Conservation (phyloP, 2,888 invertebrate genomes). For the Sphecodes monilicornis region DNA sequence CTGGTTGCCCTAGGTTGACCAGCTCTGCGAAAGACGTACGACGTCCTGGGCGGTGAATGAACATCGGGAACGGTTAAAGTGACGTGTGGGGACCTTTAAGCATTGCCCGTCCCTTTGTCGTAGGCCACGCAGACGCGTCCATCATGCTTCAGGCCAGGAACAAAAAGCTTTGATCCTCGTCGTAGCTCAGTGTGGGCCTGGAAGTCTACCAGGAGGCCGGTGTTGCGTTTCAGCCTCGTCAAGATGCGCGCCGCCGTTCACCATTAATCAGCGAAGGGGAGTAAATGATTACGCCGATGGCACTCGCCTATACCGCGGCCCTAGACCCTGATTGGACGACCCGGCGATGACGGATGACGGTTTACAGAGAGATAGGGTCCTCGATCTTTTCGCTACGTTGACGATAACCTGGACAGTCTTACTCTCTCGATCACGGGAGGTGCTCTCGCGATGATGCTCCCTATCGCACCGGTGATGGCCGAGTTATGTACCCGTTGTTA, state of each 20-base stretch:
- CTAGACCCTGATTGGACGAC: slow-evolving; percentile 68
- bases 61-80: slow-evolving; percentile 45
- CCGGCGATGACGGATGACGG: slow-evolving; percentile 77
- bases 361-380: slow-evolving; percentile 61
- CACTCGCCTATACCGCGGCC: slow-evolving; percentile 51
- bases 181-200: not conserved
- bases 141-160: slow-evolving; percentile 50
- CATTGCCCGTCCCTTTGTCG: slow-evolving; percentile 53
- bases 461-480: slow-evolving; percentile 13
- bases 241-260: slow-evolving; percentile 60
- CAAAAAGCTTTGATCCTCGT: slow-evolving; percentile 57
- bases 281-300: slow-evolving; percentile 76
- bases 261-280: slow-evolving; percentile 77
- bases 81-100: slow-evolving; percentile 38
- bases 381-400: slow-evolving; percentile 21
- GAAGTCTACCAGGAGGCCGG: slow-evolving; percentile 53
- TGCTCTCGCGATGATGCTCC: slow-evolving; percentile 27
- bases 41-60: slow-evolving; percentile 55
- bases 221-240: slow-evolving; percentile 68
- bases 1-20: slow-evolving; percentile 49
- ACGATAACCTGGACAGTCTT: not conserved
- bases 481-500: slow-evolving; percentile 37
- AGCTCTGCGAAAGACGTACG: slow-evolving; percentile 53
- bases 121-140: slow-evolving; percentile 54
- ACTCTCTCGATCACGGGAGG: slow-evolving; percentile 7